Conservation (phyloP, 2,113 vertebrate species). For the Amphilophus citrinellus region DNA sequence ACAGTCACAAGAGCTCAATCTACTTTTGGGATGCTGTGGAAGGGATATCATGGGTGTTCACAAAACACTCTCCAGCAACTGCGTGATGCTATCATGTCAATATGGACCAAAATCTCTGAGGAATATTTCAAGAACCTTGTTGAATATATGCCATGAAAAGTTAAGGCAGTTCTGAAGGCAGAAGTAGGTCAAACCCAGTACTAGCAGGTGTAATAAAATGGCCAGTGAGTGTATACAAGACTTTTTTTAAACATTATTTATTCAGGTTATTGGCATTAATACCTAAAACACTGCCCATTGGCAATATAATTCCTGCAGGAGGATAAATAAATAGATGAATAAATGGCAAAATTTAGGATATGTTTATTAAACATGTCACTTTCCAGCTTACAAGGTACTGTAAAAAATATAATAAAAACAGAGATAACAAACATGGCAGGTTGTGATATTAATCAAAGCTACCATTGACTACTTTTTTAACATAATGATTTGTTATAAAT, state of each 20-base stretch:
- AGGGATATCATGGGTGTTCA: too few relatives aligned
- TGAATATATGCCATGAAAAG: neutral
- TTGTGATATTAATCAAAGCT: slow-evolving; percentile 26
- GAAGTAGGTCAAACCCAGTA: too few relatives aligned
- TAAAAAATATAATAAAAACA: slow-evolving; percentile 26
- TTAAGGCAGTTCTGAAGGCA: too few relatives aligned
- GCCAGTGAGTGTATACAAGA: neutral
- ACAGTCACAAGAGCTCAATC: too few relatives aligned
- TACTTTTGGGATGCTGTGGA: too few relatives aligned
- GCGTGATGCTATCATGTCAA: too few relatives aligned
- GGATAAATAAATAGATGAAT: slow-evolving; percentile 11
- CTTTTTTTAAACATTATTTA: neutral
- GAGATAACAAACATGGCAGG: slow-evolving; percentile 26
- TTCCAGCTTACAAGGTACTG: slow-evolving; percentile 34
- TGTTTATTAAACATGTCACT: slow-evolving; percentile 56
- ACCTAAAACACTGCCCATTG: neutral
- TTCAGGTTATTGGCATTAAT: neutral
- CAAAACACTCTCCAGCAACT: too few relatives aligned
- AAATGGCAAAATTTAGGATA: slow-evolving; percentile 10
- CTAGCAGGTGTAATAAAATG: neutral
- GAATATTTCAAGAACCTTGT: neutral
- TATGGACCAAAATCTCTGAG: too few relatives aligned
- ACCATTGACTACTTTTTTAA: neutral
- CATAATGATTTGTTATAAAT: slow-evolving; percentile 7
- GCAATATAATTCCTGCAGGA: neutral